Percentiles rank a stretch among this genome's conserved stretches.
These are phyloP conservation scores for Salvator merianae DNA, from an alignment of 2,113 vertebrate species.

Conservation along the genomic window DNA sequence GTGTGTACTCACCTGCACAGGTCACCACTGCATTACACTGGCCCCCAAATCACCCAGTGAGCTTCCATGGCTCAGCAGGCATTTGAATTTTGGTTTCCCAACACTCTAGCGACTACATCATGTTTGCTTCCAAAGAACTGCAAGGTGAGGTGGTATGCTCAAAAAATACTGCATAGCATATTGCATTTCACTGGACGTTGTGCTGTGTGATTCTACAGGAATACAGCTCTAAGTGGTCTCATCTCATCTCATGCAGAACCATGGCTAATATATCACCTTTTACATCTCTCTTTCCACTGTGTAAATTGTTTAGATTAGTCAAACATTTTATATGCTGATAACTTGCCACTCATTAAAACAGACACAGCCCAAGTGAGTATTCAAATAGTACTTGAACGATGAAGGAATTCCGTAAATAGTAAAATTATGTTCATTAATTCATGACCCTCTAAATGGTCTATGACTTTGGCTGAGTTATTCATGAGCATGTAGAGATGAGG, in stretches of 20 bases:
- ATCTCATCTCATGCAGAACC: not conserved
- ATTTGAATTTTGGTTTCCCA: too few relatives aligned
- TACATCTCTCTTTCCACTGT: not conserved
- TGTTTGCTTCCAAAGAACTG: not conserved
- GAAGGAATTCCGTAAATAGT: conserved; percentile 14
- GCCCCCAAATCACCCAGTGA: too few relatives aligned
- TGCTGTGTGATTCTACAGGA: not conserved
- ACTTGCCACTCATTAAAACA: not conserved
- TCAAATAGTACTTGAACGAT: conserved; percentile 23
- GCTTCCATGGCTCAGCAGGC: too few relatives aligned
- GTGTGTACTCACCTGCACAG: too few relatives aligned
- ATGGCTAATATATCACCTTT: not conserved
- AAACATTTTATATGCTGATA: not conserved
- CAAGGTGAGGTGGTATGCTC: not conserved
- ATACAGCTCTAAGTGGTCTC: not conserved
- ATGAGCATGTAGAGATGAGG: not conserved
- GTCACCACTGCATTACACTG: too few relatives aligned
- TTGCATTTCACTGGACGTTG: not conserved
- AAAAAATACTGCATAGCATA: not conserved
- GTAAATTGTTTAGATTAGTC: not conserved
- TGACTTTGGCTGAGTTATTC: conserved; percentile 13
- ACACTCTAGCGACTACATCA: too few relatives aligned
- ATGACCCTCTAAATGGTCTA: not conserved
- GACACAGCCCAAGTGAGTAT: not conserved
- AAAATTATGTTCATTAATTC: conserved; percentile 33